Conservation (phyloP, 1,140 invertebrate genomes). For the Drosophila parabipectinata region DNA sequence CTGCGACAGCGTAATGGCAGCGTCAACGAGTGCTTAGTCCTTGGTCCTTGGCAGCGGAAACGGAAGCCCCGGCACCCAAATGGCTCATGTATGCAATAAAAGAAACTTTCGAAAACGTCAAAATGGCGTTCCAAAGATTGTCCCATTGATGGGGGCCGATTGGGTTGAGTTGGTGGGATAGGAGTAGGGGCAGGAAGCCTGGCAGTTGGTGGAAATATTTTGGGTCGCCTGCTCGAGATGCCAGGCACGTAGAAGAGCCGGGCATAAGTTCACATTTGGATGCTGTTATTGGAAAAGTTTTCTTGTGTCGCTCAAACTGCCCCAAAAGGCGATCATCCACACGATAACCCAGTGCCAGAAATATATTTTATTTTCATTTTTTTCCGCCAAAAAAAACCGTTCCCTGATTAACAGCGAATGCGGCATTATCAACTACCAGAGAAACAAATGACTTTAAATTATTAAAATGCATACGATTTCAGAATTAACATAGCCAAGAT, state of each 20-base stretch:
- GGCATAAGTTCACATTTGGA: constrained; percentile 78
- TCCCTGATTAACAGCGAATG: not conserved
- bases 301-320: constrained; percentile 62
- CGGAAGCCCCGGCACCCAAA: constrained; percentile 74
- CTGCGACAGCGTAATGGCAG: constrained; percentile 75
- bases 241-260: constrained; percentile 61
- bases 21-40: constrained; percentile 65
- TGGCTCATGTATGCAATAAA: constrained; percentile 83
- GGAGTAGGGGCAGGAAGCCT: constrained; percentile 15
- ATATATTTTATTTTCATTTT: constrained; percentile 52
- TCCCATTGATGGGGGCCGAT: constrained; percentile 58
- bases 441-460: not conserved
- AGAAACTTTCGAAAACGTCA: constrained; percentile 82
- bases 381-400: constrained; percentile 13
- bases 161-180: not conserved
- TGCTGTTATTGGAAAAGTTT: constrained; percentile 80
- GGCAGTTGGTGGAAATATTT: constrained; percentile 4
- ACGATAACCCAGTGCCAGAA: constrained; percentile 55
- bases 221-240: constrained; percentile 47
- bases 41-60: constrained; percentile 44
- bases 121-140: constrained; percentile 82
- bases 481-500: constrained; percentile 1
- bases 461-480: not conserved
- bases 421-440: not conserved
- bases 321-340: constrained; percentile 73